Evolutionary conservation across 1,140 invertebrate species (phyloP).

Genomic region (Batillaria attramentaria): DNA sequence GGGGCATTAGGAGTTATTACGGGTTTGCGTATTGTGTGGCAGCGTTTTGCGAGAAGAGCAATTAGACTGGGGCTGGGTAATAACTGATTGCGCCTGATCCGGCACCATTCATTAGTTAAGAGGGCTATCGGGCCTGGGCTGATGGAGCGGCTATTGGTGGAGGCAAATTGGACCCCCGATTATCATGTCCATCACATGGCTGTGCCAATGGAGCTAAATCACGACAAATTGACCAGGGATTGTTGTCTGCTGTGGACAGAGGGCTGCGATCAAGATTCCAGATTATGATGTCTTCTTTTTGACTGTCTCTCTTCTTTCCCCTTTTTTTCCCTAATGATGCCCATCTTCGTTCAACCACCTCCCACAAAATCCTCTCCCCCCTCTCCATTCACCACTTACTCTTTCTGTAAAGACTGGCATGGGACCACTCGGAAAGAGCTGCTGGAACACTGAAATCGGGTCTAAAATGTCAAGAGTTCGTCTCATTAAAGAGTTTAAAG

Average conservation of each 20-base stretch:
- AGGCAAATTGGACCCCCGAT: constrained; percentile 39
- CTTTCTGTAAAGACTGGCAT: too few relatives aligned
- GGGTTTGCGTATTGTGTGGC: constrained; percentile 31
- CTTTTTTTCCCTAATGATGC: background rate
- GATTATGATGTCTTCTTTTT: too few relatives aligned
- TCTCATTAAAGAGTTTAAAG: too few relatives aligned
- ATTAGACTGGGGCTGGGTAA: constrained; percentile 43
- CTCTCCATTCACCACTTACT: background rate
- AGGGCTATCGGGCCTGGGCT: constrained; percentile 38
- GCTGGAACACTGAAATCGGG: too few relatives aligned
- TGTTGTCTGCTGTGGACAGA: constrained; percentile 34
- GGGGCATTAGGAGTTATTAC: constrained; percentile 38
- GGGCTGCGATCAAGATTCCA: too few relatives aligned
- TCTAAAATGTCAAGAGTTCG: too few relatives aligned
- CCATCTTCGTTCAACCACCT: background rate
- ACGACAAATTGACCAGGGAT: constrained; percentile 41
- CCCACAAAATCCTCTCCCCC: background rate
- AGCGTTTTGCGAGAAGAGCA: constrained; percentile 35
- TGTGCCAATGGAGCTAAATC: constrained; percentile 40
- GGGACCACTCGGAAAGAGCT: too few relatives aligned
- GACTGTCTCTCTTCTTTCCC: background rate
- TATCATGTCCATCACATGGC: constrained; percentile 30
- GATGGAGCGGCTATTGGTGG: constrained; percentile 43
- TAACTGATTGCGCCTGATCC: constrained; percentile 45
- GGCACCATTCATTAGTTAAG: constrained; percentile 41